phyloP scores from a whole-genome alignment of 2,888 invertebrate species.

The Drosophila macrospina region DNA sequence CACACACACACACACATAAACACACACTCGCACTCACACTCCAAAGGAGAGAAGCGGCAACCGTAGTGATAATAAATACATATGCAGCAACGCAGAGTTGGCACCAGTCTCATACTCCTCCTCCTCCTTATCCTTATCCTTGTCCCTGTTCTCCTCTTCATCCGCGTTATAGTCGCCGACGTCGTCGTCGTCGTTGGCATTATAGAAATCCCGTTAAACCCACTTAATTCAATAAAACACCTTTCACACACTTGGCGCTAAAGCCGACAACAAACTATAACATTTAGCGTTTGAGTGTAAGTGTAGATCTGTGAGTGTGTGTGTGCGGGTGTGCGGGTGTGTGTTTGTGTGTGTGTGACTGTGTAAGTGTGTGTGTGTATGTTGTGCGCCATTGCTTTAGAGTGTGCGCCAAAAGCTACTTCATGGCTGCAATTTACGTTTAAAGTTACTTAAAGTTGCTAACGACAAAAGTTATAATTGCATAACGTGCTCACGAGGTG shows the following conservation, averaged over 20 bases:
- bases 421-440: constrained; percentile 81
- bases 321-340: constrained; percentile 11
- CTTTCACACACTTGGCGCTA: constrained; percentile 80
- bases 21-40: background rate
- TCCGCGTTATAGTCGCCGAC: background rate
- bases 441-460: constrained; percentile 82
- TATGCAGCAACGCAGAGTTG: constrained; percentile 45
- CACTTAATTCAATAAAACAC: constrained; percentile 81
- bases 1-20: constrained; percentile 17
- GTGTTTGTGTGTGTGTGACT: constrained; percentile 11
- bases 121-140: background rate
- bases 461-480: constrained; percentile 84
- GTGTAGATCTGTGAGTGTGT: constrained; percentile 21
- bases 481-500: constrained; percentile 76
- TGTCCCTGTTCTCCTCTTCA: too few species aligned
- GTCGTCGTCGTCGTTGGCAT: constrained; percentile 61
- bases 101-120: constrained; percentile 9
- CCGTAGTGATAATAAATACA: constrained; percentile 78
- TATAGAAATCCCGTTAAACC: constrained; percentile 81
- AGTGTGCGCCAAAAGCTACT: constrained; percentile 79
- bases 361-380: constrained; percentile 22
- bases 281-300: constrained; percentile 51
- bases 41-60: constrained; percentile 36
- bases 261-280: constrained; percentile 80
- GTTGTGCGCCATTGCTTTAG: constrained; percentile 56